phyloP scores from a whole-genome alignment of 1,140 invertebrate species.

The Drosophila kanapiae region DNA sequence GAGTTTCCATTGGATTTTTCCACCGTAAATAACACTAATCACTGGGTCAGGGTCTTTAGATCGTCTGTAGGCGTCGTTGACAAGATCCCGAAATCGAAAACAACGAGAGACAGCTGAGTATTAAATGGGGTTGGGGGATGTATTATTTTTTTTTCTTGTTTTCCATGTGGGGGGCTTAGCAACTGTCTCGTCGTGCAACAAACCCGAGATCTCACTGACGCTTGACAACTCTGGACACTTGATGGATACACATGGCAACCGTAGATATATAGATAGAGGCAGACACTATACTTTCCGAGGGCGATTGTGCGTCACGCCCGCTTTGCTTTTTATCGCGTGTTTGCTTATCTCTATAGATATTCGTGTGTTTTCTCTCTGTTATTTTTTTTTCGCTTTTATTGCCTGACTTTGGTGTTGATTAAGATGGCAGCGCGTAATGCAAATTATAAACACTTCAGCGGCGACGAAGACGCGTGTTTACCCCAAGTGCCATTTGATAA shows the following conservation, averaged over 20 bases:
- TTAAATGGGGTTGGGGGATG: constrained; percentile 31
- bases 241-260: constrained; percentile 26
- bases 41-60: constrained; percentile 31
- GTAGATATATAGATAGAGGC: constrained; percentile 16
- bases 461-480: constrained; percentile 57
- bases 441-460: constrained; percentile 73
- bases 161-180: constrained; percentile 42
- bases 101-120: constrained; percentile 84
- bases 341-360: constrained; percentile 60
- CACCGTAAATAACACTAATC: constrained; percentile 20
- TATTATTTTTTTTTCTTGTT: not conserved
- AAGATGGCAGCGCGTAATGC: constrained; percentile 56
- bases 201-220: constrained; percentile 81
- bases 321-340: constrained; percentile 66
- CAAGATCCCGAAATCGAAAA: constrained; percentile 85
- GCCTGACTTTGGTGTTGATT: constrained; percentile 49
- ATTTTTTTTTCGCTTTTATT: constrained; percentile 21
- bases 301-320: constrained; percentile 65
- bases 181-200: constrained; percentile 83
- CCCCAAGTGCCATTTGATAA: constrained; percentile 44
- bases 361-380: constrained; percentile 49
- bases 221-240: constrained; percentile 45
- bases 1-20: constrained; percentile 15
- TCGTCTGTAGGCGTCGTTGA: constrained; percentile 52
- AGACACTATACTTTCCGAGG: constrained; percentile 12